A percentile compares a stretch with the other conserved stretches of the same genome.
phyloP scores from a whole-genome alignment of 1,140 invertebrate species.

The Panagrolaimus sp. region DNA sequence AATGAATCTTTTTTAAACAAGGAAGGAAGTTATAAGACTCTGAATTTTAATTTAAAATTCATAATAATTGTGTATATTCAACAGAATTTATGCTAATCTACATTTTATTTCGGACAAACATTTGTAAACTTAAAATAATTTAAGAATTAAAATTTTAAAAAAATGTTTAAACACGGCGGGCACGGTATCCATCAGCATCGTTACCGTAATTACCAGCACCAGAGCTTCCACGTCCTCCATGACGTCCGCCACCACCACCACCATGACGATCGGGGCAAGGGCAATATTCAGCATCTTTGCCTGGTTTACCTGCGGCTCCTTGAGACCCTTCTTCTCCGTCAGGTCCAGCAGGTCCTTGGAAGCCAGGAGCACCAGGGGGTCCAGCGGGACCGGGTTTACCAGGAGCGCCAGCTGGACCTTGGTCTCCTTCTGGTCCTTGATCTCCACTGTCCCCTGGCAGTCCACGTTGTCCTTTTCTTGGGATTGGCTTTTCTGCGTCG shows the following conservation, averaged over 20 bases:
- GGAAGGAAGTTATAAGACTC: too few species aligned
- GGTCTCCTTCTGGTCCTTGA: background rate
- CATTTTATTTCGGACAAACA: too few species aligned
- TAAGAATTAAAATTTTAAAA: constrained; percentile 4
- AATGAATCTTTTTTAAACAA: too few species aligned
- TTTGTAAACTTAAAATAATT: background rate
- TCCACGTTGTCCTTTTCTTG: constrained; percentile 24
- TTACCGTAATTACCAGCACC: constrained; percentile 18
- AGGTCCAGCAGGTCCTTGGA: constrained; percentile 25
- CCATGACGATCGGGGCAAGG: constrained; percentile 21
- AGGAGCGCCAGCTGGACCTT: background rate
- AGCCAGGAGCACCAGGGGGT: constrained; percentile 17
- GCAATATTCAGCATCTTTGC: constrained; percentile 30
- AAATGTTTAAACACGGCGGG: constrained; percentile 5
- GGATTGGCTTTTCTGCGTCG: constrained; percentile 21
- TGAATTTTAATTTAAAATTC: too few species aligned
- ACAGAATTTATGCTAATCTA: too few species aligned
- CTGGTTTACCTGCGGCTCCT: constrained; percentile 20
- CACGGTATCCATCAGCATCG: constrained; percentile 3
- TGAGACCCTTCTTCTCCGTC: constrained; percentile 31
- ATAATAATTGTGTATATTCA: too few species aligned
- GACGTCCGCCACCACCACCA: constrained; percentile 1
- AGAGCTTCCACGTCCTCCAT: background rate
- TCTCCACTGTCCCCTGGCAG: background rate
- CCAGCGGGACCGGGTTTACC: constrained; percentile 21